These are phyloP conservation scores for Drosophila ficusphila DNA, from an alignment of 1,140 invertebrate genomes.

Conservation along the genomic window DNA sequence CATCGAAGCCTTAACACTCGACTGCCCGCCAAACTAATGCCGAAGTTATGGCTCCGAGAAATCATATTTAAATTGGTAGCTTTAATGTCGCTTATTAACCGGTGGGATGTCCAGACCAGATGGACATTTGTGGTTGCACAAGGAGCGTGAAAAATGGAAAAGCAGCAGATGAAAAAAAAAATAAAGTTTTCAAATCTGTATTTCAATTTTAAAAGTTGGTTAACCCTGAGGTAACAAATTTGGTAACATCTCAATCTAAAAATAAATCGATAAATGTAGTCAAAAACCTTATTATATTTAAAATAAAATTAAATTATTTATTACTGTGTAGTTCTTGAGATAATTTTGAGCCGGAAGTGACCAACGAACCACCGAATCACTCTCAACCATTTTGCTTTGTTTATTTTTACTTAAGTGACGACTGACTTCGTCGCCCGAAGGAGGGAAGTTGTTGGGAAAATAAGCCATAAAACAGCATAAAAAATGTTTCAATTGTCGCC, in stretches of 20 bases:
- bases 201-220: too few species aligned
- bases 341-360: slow-evolving; percentile 31
- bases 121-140: slow-evolving; percentile 8
- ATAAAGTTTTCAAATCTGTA: neutral
- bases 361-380: slow-evolving; percentile 14
- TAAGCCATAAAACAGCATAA: slow-evolving; percentile 79
- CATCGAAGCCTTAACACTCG: slow-evolving; percentile 51
- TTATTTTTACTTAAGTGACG: slow-evolving; percentile 71
- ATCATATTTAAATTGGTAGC: slow-evolving; percentile 64
- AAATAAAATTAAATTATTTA: neutral
- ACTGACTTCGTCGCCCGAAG: slow-evolving; percentile 27
- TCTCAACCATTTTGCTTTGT: slow-evolving; percentile 57
- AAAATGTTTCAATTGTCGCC: slow-evolving; percentile 77
- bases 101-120: slow-evolving; percentile 4
- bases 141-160: slow-evolving; percentile 1
- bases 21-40: slow-evolving; percentile 55
- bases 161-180: neutral
- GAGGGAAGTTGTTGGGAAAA: slow-evolving; percentile 41
- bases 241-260: too few species aligned
- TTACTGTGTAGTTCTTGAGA: neutral
- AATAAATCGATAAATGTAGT: too few species aligned
- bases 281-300: too few species aligned
- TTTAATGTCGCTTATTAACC: slow-evolving; percentile 24
- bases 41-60: slow-evolving; percentile 46
- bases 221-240: neutral